phyloP scores from a whole-genome alignment of 2,888 invertebrate species.

The Tuberolachnus salignus region DNA sequence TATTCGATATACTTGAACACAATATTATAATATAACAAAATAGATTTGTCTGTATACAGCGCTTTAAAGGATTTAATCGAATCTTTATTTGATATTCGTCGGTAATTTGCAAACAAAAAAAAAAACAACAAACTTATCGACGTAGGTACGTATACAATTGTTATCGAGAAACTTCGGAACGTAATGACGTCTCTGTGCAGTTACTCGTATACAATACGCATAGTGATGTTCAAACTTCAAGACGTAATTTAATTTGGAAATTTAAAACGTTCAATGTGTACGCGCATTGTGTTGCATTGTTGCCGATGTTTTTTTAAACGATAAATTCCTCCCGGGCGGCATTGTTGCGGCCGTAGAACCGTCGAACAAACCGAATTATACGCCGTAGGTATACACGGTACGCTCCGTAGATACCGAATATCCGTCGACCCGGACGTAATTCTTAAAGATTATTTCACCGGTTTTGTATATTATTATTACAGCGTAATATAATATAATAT shows the following conservation, averaged over 20 bases:
- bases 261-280: slow-evolving; percentile 14
- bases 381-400: too few species aligned
- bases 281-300: too few species aligned
- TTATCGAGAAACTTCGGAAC: slow-evolving; percentile 31
- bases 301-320: slow-evolving; percentile 3
- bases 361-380: neutral
- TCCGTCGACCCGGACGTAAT: slow-evolving; percentile 16
- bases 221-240: neutral
- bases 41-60: too few species aligned
- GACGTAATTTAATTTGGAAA: neutral
- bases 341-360: neutral
- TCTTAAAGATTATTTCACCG: slow-evolving; percentile 30
- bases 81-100: too few species aligned
- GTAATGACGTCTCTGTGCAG: slow-evolving; percentile 1
- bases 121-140: neutral
- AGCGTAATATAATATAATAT: too few species aligned
- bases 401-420: slow-evolving; percentile 15
- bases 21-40: too few species aligned
- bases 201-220: too few species aligned
- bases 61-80: too few species aligned
- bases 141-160: slow-evolving; percentile 10
- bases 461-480: slow-evolving; percentile 10
- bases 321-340: slow-evolving; percentile 8
- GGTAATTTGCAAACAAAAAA: too few species aligned
- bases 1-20: too few species aligned